phyloP scores from a whole-genome alignment of 2,888 invertebrate genomes.

The Caenorhabditis panamensis region DNA sequence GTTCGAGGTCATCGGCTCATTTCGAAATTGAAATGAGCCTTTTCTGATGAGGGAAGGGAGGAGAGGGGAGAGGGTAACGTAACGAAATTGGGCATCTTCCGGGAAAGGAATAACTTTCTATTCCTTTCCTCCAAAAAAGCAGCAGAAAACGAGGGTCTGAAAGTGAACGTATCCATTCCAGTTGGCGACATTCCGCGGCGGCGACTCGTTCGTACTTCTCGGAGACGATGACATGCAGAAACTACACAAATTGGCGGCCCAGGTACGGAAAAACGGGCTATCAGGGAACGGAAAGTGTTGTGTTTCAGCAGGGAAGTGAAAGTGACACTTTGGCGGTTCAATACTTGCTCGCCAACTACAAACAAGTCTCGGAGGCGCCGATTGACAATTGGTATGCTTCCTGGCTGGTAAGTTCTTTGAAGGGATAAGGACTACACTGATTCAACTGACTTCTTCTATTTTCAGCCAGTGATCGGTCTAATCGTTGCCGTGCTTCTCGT shows the following conservation, averaged over 20 bases:
- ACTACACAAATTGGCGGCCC: conserved; percentile 75
- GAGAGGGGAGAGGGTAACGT: background rate
- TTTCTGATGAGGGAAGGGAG: conserved; percentile 14
- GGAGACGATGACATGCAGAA: conserved; percentile 77
- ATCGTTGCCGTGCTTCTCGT: conserved; percentile 76
- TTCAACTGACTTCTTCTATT: conserved; percentile 28
- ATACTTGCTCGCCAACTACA: conserved; percentile 76
- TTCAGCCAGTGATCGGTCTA: conserved; percentile 78
- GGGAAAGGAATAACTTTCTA: background rate
- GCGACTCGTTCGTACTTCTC: conserved; percentile 75
- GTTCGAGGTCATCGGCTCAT: conserved; percentile 58
- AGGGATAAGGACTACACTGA: too few species aligned
- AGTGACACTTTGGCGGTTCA: conserved; percentile 73
- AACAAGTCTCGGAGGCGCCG: conserved; percentile 71
- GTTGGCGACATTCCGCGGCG: conserved; percentile 79
- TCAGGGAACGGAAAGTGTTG: background rate
- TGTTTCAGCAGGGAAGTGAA: conserved; percentile 58
- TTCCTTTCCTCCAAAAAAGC: too few species aligned
- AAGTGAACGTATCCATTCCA: conserved; percentile 56
- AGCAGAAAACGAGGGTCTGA: too few species aligned
- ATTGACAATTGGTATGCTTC: conserved; percentile 71
- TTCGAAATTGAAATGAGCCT: conserved; percentile 40
- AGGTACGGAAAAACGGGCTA: conserved; percentile 38
- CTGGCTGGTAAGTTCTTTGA: conserved; percentile 70
- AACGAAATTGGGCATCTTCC: background rate